Conservation (phyloP, 2,113 vertebrate species). For the Cavia aperea region DNA sequence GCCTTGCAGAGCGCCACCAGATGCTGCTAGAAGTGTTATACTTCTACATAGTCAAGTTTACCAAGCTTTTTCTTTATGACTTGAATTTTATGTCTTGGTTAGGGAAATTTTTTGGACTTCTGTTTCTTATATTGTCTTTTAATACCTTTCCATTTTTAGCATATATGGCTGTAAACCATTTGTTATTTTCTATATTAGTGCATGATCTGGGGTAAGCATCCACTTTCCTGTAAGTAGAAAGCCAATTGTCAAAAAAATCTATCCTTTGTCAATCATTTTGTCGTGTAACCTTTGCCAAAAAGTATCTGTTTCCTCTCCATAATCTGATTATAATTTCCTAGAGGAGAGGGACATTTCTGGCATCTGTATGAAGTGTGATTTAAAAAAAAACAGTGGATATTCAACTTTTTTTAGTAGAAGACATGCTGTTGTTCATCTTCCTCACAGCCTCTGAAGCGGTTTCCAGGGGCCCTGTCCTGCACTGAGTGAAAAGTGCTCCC, state of each 20-base stretch:
- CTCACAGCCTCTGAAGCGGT: too few relatives aligned
- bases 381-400: too few relatives aligned
- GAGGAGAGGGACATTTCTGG: not conserved
- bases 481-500: too few relatives aligned
- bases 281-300: not conserved
- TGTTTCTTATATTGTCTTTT: not conserved
- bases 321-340: not conserved
- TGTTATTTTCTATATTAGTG: not conserved
- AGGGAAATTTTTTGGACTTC: not conserved
- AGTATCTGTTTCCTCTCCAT: not conserved
- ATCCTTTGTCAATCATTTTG: not conserved
- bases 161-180: not conserved
- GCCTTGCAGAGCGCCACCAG: too few relatives aligned
- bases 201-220: not conserved
- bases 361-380: too few relatives aligned
- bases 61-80: not conserved
- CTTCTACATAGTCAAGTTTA: too few relatives aligned
- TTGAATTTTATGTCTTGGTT: not conserved
- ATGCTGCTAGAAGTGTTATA: too few relatives aligned
- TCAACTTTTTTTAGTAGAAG: too few relatives aligned
- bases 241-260: not conserved
- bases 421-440: too few relatives aligned
- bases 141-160: not conserved
- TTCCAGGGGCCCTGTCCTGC: too few relatives aligned
- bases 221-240: not conserved